Percentiles rank a stretch among this genome's conserved stretches.
These are phyloP conservation scores for Allygus modestus DNA, from an alignment of 2,888 invertebrate genomes.

Conservation along the genomic window DNA sequence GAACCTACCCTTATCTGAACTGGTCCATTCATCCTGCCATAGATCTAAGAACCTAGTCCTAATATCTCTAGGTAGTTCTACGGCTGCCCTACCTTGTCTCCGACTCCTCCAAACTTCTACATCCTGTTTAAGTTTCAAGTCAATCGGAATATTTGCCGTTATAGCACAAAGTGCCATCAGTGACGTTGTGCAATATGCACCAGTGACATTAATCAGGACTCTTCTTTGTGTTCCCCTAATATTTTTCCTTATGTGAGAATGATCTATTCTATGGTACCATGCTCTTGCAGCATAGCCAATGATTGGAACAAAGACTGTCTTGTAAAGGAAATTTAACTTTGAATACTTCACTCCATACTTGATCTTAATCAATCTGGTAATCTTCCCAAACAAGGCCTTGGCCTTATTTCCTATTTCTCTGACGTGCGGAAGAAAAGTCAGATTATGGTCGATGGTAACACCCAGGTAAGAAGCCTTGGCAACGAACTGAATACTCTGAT, in stretches of 20 bases:
- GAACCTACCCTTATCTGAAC: not conserved
- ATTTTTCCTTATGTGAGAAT: not conserved
- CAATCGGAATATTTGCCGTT: not conserved
- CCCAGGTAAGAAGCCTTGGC: not conserved
- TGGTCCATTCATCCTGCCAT: slow-evolving; percentile 24
- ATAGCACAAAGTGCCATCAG: slow-evolving; percentile 8
- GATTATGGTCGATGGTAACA: not conserved
- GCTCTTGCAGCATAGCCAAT: not conserved
- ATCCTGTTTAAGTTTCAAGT: not conserved
- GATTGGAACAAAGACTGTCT: slow-evolving; percentile 13
- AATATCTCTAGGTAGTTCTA: too few species aligned
- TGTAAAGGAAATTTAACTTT: not conserved
- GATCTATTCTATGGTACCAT: not conserved
- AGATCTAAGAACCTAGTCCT: not conserved
- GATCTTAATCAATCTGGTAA: not conserved
- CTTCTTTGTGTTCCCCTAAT: slow-evolving; percentile 6
- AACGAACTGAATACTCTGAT: not conserved
- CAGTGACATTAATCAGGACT: not conserved
- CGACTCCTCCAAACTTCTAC: not conserved
- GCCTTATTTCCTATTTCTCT: not conserved
- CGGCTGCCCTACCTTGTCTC: too few species aligned
- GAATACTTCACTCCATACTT: not conserved
- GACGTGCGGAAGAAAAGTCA: slow-evolving; percentile 7
- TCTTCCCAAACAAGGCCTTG: not conserved
- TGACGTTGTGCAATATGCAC: slow-evolving; percentile 2